Evolutionary conservation across 2,888 invertebrate species (phyloP).

Genomic region (Dicycla oo): DNA sequence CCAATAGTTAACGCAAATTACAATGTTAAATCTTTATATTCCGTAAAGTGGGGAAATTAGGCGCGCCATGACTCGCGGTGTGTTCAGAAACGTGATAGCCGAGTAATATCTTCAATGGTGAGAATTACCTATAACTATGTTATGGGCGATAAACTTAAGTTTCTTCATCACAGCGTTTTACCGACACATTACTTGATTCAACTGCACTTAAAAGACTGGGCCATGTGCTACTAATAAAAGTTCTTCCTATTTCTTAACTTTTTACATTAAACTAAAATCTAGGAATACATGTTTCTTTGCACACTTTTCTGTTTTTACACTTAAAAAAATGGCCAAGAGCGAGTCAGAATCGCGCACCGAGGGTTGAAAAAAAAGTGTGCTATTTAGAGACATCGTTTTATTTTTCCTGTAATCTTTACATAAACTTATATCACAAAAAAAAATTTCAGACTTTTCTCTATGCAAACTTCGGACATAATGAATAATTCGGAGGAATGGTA

Average conservation of each 20-base stretch:
- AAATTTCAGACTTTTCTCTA: too few relatives aligned
- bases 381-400: too few relatives aligned
- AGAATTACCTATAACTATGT: conserved; percentile 26
- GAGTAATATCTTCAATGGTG: conserved; percentile 8
- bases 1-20: neutral
- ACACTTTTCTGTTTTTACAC: too few relatives aligned
- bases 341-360: too few relatives aligned
- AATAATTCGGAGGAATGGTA: too few relatives aligned
- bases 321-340: too few relatives aligned
- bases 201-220: conserved; percentile 6
- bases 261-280: neutral
- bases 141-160: conserved; percentile 26
- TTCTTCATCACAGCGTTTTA: neutral
- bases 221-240: neutral
- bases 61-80: neutral
- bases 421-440: too few relatives aligned
- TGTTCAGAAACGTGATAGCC: conserved; percentile 23
- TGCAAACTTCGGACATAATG: too few relatives aligned
- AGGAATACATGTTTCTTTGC: too few relatives aligned
- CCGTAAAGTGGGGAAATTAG: neutral
- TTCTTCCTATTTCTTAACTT: neutral
- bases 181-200: neutral
- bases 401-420: too few relatives aligned
- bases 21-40: neutral
- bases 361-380: too few relatives aligned